These are phyloP conservation scores for Cephus cinctus DNA, from an alignment of 1,140 invertebrate genomes.

Conservation along the genomic window DNA sequence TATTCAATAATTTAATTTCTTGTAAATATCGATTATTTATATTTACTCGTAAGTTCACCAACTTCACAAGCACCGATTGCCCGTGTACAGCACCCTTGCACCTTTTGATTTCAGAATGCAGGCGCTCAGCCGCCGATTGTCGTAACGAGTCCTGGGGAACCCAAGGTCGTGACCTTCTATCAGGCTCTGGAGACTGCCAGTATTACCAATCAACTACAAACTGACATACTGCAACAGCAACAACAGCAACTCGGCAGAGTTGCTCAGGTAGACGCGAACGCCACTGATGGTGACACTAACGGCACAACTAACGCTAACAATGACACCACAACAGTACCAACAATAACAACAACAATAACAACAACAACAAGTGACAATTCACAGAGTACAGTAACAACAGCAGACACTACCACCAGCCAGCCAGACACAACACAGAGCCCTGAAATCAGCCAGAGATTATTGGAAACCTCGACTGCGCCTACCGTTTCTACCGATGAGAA, in stretches of 20 bases:
- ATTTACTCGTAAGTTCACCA: too few species aligned
- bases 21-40: too few species aligned
- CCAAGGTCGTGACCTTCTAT: conserved; percentile 47
- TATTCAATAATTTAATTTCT: too few species aligned
- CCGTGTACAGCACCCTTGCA: conserved; percentile 47
- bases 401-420: conserved; percentile 16
- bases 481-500: neutral
- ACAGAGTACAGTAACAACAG: conserved; percentile 25
- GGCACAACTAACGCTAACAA: conserved; percentile 28
- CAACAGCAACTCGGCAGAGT: conserved; percentile 17
- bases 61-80: conserved; percentile 19
- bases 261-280: conserved; percentile 41
- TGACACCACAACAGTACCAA: conserved; percentile 23
- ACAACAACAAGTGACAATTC: conserved; percentile 36
- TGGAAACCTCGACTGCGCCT: conserved; percentile 12
- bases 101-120: conserved; percentile 49
- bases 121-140: conserved; percentile 31
- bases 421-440: conserved; percentile 24
- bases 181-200: conserved; percentile 48
- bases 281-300: conserved; percentile 29
- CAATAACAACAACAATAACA: conserved; percentile 22
- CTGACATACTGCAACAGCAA: conserved; percentile 9
- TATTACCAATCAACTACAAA: conserved; percentile 43
- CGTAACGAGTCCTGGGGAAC: conserved; percentile 44
- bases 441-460: conserved; percentile 15